phyloP scores from a whole-genome alignment of 2,888 invertebrate species.

The Tyria jacobaeae region DNA sequence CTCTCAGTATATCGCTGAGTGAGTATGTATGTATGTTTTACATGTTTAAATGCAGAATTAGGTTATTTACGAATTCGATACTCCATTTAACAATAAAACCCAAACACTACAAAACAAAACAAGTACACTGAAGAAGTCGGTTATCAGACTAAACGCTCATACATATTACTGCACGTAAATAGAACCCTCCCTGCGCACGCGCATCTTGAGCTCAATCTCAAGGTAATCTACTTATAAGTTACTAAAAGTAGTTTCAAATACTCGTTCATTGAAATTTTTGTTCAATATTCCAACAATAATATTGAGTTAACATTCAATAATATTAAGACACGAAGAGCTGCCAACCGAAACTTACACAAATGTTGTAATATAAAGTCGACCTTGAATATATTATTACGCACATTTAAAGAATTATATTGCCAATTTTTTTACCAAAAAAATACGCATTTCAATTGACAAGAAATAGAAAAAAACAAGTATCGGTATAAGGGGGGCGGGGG shows the following conservation, averaged over 20 bases:
- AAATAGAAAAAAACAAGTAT: too few relatives aligned
- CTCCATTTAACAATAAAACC: too few relatives aligned
- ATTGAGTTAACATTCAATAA: conserved; percentile 4
- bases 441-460: not conserved
- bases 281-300: not conserved
- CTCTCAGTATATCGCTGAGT: too few relatives aligned
- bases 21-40: too few relatives aligned
- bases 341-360: conserved; percentile 4
- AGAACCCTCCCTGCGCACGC: conserved; percentile 1
- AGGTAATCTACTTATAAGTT: conserved; percentile 16
- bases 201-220: conserved; percentile 14
- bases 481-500: too few relatives aligned
- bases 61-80: too few relatives aligned
- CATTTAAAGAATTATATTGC: not conserved
- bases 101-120: too few relatives aligned
- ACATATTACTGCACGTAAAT: not conserved
- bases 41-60: too few relatives aligned
- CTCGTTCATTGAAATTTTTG: not conserved
- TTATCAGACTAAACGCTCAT: not conserved
- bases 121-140: not conserved
- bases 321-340: not conserved
- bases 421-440: not conserved
- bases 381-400: not conserved
- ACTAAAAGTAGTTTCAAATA: not conserved
- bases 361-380: not conserved